Evolutionary conservation across 2,797 vertebrate species (phyloP), one percentile per base, ranked within the genome.

Genomic region (Tokudaia muenninki): DNA sequence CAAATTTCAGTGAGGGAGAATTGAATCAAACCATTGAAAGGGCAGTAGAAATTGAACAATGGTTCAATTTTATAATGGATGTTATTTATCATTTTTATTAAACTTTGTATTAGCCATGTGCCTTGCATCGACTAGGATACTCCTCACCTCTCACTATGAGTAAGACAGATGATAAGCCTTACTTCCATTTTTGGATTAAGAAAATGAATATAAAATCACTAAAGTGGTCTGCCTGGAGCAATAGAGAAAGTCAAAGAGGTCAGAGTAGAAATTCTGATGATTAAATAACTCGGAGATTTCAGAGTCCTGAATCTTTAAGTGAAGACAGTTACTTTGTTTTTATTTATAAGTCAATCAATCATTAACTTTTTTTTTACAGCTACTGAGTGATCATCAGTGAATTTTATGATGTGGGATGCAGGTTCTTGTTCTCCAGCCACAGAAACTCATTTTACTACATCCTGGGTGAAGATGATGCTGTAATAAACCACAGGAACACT

Each of bases 41-140:
- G 94, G 89, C 95, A 97, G 89, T 91, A 95, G 94, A 91, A 91
- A 97, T 96, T 96, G 95, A 97, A 96, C 91, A 92, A 90, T 94
- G 89, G 97, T 83, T 98, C 96, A 90, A 94, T 96, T 97, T 94
- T 37, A 14, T 96, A 96, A 96, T 96, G 92, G 92, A 74, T 67
- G 91, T 94, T 96, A 97, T 98, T 96, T 96, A 96, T 97, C 97
- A 97, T 91, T 97, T 98, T 98, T 95, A 97, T 97, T 97, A 98
- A 97, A 96, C 91, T 87, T 94, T 77, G 67, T 94, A 84, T 95
- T 96, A 97, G 89, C 63, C 83, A 41, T 84, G 82, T 95, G 82
- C 86, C 63, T 97, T 78, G 87, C 75, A 94, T 92, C 77, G 94
- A 95, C 95, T 87, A 21, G 67, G 55, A 74, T 59, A 83, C 82